Evolutionary conservation across 2,113 vertebrate genomes (phyloP).

Genomic region (Psilopogon haemacephalus): DNA sequence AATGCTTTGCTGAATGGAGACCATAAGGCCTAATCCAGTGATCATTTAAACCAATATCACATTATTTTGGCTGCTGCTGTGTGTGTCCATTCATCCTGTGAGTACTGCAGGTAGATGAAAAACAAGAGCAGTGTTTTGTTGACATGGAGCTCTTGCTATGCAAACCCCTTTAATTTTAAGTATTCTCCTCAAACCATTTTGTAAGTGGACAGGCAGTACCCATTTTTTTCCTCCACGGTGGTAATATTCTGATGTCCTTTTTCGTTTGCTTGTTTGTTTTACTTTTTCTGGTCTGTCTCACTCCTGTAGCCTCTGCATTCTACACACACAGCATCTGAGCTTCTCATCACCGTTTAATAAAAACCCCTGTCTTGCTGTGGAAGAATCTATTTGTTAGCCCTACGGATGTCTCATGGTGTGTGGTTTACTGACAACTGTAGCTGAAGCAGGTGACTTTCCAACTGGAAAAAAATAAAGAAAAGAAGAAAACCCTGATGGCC

Average conservation of each 20-base stretch:
- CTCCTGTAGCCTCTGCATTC: background rate
- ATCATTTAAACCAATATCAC: constrained; percentile 61
- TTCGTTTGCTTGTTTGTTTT: background rate
- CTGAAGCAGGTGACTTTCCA: constrained; percentile 4
- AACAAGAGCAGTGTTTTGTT: background rate
- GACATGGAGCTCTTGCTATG: background rate
- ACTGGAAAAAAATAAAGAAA: background rate
- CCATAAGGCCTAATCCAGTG: constrained; percentile 65
- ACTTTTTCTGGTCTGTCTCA: background rate
- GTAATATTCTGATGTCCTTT: background rate
- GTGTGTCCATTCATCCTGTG: rapidly evolving
- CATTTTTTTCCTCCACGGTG: background rate
- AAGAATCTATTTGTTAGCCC: constrained; percentile 19
- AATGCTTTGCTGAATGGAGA: constrained; percentile 68
- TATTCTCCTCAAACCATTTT: background rate
- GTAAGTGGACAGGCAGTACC: background rate
- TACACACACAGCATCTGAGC: background rate
- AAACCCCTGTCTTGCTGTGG: background rate
- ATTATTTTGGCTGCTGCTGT: constrained; percentile 20
- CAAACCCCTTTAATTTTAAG: background rate
- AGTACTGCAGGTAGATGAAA: background rate
- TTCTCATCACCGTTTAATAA: background rate
- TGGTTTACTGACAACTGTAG: background rate
- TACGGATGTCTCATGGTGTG: background rate
- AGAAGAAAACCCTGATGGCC: background rate